A percentile compares a stretch with the other conserved stretches of the same genome.
These are phyloP conservation scores for Brassicogethes aeneus DNA, from an alignment of 2,888 invertebrate genomes.

Conservation along the genomic window DNA sequence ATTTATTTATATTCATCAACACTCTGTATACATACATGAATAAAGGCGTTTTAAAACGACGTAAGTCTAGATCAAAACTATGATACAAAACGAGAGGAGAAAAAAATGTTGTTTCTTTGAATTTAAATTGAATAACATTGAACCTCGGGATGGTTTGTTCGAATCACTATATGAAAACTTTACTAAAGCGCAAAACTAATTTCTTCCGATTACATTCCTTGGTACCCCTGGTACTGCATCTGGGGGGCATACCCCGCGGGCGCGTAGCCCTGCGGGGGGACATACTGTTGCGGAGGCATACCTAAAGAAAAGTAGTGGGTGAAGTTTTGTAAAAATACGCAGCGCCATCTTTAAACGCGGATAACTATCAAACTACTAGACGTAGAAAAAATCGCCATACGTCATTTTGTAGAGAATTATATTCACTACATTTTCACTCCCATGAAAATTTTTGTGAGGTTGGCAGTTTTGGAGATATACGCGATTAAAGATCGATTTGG, in stretches of 20 bases:
- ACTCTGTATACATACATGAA: no score
- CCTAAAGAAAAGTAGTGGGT: slow-evolving; percentile 29
- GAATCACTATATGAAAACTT: neutral
- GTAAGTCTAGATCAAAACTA: neutral
- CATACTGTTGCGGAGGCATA: slow-evolving; percentile 37
- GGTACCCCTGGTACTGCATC: slow-evolving; percentile 55
- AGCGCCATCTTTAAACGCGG: neutral
- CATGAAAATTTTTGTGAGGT: no score
- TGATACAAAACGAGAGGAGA: neutral
- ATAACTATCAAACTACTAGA: no score
- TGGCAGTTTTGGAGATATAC: no score
- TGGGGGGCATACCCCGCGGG: slow-evolving; percentile 44
- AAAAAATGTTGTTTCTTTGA: neutral
- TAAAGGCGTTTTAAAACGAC: no score
- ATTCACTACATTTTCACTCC: no score
- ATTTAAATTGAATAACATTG: neutral
- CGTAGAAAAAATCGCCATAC: no score
- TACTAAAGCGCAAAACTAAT: neutral
- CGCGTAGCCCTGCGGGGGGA: slow-evolving; percentile 48
- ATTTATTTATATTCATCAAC: no score
- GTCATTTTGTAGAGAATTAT: no score
- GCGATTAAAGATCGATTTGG: no score
- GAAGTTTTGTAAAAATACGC: no score
- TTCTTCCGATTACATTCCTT: slow-evolving; percentile 46
- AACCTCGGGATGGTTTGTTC: no score